phyloP scores from a whole-genome alignment of 2,888 invertebrate species.

The Callinectes sapidus region DNA sequence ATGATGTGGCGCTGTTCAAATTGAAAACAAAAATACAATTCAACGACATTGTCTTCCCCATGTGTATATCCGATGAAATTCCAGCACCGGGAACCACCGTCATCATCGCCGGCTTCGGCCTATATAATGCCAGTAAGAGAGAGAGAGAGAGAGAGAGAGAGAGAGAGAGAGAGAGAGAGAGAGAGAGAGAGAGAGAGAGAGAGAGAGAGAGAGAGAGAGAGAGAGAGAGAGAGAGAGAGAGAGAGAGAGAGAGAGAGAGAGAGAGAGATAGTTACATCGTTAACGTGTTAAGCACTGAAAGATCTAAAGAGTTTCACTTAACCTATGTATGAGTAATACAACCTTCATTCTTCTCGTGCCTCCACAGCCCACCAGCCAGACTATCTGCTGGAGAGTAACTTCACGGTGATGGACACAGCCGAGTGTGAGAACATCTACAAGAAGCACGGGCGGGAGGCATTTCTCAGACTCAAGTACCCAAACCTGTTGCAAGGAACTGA shows the following conservation, averaged over 20 bases:
- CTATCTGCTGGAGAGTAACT: conserved; percentile 35
- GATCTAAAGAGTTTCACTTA: neutral
- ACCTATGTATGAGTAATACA: neutral
- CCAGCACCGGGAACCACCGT: conserved; percentile 10
- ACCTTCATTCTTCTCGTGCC: neutral
- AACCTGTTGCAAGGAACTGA: conserved; percentile 36
- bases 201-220: no score
- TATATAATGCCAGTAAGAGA: conserved; percentile 31
- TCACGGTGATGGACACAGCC: conserved; percentile 8
- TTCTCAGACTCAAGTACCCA: conserved; percentile 37
- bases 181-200: no score
- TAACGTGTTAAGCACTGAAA: neutral
- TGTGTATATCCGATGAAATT: neutral
- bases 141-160: neutral
- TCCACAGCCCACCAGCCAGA: neutral
- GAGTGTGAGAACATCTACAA: conserved; percentile 38
- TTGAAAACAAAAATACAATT: neutral
- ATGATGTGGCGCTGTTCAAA: conserved; percentile 40
- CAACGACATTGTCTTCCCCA: conserved; percentile 41
- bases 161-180: neutral
- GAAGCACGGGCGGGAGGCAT: neutral
- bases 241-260: neutral
- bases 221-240: neutral
- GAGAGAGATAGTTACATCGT: neutral
- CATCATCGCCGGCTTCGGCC: conserved; percentile 42